phyloP scores from a whole-genome alignment of 35 echinoderm and acorn worm genomes.

The Ophiothrix spiculata region DNA sequence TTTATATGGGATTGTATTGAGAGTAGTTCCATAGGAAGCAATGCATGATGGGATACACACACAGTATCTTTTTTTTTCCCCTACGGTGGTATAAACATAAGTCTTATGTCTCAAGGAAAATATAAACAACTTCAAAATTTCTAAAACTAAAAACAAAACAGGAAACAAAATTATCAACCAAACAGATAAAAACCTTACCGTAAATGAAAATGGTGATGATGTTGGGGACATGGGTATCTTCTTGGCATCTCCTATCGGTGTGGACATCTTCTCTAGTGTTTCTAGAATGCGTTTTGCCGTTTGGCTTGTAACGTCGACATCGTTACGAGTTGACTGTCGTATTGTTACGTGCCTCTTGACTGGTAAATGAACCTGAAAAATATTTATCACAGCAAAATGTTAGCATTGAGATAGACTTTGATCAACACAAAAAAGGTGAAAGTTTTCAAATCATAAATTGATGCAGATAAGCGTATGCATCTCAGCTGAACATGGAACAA shows the following conservation, averaged over 20 bases:
- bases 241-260: constrained; percentile 88
- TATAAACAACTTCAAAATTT: background rate
- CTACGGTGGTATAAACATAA: too few relatives aligned
- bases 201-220: constrained; percentile 75
- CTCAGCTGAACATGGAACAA: too few relatives aligned
- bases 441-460: too few relatives aligned
- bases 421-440: too few relatives aligned
- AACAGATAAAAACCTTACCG: constrained; percentile 41
- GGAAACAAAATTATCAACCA: background rate
- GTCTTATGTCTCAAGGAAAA: too few relatives aligned
- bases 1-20: too few relatives aligned
- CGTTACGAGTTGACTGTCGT: constrained; percentile 20
- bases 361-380: constrained; percentile 77
- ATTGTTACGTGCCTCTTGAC: constrained; percentile 70
- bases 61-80: too few relatives aligned
- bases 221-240: constrained; percentile 87
- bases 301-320: constrained; percentile 72
- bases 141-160: background rate
- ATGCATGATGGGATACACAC: too few relatives aligned
- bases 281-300: constrained; percentile 90
- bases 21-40: too few relatives aligned
- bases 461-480: too few relatives aligned
- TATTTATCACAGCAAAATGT: too few relatives aligned
- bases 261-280: constrained; percentile 93
- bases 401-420: too few relatives aligned